Conservation (phyloP, 2,113 vertebrate species). For the Mus spicilegus region DNA sequence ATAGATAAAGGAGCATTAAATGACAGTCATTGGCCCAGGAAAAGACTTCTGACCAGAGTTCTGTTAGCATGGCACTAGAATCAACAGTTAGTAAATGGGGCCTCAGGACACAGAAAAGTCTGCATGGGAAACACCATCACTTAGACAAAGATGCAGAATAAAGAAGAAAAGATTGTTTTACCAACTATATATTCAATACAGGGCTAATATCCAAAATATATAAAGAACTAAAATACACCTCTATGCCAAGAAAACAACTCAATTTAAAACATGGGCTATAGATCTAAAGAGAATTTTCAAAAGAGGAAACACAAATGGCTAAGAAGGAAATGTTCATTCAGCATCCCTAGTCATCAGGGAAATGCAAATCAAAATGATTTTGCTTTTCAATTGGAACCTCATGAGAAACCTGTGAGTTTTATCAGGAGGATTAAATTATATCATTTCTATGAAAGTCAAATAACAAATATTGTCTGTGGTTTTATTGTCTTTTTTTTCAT, state of each 20-base stretch:
- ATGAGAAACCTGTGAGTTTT: conserved; percentile 46
- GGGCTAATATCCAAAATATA: not conserved
- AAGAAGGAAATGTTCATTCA: not conserved
- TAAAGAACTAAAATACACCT: not conserved
- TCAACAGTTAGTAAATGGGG: not conserved
- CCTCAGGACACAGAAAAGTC: not conserved
- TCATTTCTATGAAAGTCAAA: conserved; percentile 25
- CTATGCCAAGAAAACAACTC: no score
- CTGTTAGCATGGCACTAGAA: not conserved
- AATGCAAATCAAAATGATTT: not conserved
- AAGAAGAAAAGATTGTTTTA: not conserved
- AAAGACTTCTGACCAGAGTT: not conserved
- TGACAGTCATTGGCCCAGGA: not conserved
- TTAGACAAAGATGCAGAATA: not conserved
- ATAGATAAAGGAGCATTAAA: not conserved
- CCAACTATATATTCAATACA: not conserved
- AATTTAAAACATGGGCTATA: not conserved
- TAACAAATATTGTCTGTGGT: conserved; percentile 27
- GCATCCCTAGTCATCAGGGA: not conserved
- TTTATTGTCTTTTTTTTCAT: conserved; percentile 45
- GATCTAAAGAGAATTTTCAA: not conserved
- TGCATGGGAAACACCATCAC: not conserved
- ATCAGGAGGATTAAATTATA: not conserved
- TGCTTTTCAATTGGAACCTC: not conserved
- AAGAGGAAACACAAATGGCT: not conserved